Percentiles rank a stretch among this genome's conserved stretches.
phyloP scores from a whole-genome alignment of 2,888 invertebrate species.

The Chrysomela aeneicollis region DNA sequence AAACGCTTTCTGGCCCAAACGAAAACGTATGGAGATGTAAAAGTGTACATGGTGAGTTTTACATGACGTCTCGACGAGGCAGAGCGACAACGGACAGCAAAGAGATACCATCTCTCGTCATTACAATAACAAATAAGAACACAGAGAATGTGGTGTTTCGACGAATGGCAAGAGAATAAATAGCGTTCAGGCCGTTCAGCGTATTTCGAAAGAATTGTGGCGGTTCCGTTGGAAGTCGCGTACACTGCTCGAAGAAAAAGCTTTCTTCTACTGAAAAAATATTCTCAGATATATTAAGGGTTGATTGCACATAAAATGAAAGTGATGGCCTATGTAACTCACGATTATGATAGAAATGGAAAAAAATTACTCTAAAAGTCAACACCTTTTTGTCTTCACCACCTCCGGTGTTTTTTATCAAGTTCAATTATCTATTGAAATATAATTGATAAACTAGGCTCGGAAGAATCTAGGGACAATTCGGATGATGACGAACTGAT shows the following conservation, averaged over 20 bases:
- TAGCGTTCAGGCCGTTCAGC: slow-evolving; percentile 39
- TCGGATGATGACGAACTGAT: too few species aligned
- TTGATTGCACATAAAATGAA: too few species aligned
- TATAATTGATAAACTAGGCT: too few species aligned
- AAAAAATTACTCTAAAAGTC: too few species aligned
- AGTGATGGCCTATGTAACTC: too few species aligned
- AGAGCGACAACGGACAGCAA: slow-evolving; percentile 57
- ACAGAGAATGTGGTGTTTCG: slow-evolving; percentile 56
- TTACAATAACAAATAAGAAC: slow-evolving; percentile 63
- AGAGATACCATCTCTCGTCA: slow-evolving; percentile 59
- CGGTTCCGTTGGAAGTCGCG: slow-evolving; percentile 10
- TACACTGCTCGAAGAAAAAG: slow-evolving; percentile 21
- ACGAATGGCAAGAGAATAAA: slow-evolving; percentile 55
- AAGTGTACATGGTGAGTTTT: slow-evolving; percentile 49
- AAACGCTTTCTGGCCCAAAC: slow-evolving; percentile 26
- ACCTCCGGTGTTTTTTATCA: too few species aligned
- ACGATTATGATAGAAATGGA: too few species aligned
- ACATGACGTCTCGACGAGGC: slow-evolving; percentile 57
- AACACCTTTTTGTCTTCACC: too few species aligned
- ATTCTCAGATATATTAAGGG: too few species aligned
- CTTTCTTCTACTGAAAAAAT: too few species aligned
- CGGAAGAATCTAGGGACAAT: too few species aligned
- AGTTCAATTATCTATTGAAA: too few species aligned
- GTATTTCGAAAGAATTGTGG: slow-evolving; percentile 13
- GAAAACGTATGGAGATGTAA: slow-evolving; percentile 52